phyloP scores from a whole-genome alignment of 2,888 invertebrate species.

The Xestia ashworthii region DNA sequence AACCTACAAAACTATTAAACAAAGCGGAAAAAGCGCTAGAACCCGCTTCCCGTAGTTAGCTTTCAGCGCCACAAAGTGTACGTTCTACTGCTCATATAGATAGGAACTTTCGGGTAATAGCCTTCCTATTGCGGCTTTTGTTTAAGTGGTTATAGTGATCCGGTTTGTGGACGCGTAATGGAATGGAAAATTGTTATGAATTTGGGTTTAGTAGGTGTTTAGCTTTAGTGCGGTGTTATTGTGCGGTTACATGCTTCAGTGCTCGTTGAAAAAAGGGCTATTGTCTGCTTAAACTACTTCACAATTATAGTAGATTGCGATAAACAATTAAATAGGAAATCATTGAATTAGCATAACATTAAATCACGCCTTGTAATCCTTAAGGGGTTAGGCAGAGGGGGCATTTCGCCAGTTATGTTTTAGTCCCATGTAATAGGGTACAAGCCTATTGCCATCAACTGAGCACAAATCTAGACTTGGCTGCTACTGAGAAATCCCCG shows the following conservation, averaged over 20 bases:
- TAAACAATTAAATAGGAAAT: not conserved
- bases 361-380: too few relatives aligned
- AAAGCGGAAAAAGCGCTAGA: slow-evolving; percentile 58
- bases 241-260: slow-evolving; percentile 26
- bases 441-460: too few relatives aligned
- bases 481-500: too few relatives aligned
- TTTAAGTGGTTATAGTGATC: slow-evolving; percentile 57
- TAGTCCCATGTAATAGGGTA: too few relatives aligned
- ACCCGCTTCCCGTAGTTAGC: slow-evolving; percentile 53
- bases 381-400: too few relatives aligned
- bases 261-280: not conserved
- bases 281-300: not conserved
- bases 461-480: too few relatives aligned
- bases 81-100: slow-evolving; percentile 53
- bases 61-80: slow-evolving; percentile 55
- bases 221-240: slow-evolving; percentile 44
- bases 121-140: slow-evolving; percentile 58
- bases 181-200: slow-evolving; percentile 63
- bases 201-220: slow-evolving; percentile 46
- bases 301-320: too few relatives aligned
- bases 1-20: slow-evolving; percentile 65
- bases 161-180: slow-evolving; percentile 56
- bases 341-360: too few relatives aligned
- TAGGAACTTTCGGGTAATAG: slow-evolving; percentile 56
- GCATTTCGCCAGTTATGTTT: too few relatives aligned